These are phyloP conservation scores for Samia ricini DNA, from an alignment of 1,140 invertebrate species.

Conservation along the genomic window DNA sequence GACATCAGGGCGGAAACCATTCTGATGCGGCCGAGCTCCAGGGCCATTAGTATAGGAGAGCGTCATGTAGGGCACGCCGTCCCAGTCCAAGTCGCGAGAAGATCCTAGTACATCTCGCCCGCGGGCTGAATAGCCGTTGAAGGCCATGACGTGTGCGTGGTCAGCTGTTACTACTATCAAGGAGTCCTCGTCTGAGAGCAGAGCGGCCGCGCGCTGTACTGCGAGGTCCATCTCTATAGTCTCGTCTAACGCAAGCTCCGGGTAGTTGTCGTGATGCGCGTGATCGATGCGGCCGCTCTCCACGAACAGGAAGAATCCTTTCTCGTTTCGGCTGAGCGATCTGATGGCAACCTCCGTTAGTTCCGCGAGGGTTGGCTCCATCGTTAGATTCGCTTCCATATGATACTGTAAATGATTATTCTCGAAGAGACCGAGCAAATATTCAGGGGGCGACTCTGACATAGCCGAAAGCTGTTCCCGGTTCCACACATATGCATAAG, in stretches of 20 bases:
- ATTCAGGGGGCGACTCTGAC: slow-evolving; percentile 81
- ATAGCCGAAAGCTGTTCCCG: slow-evolving; percentile 81
- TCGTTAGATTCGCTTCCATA: slow-evolving; percentile 65
- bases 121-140: slow-evolving; percentile 81
- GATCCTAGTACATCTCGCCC: slow-evolving; percentile 77
- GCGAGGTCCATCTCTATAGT: slow-evolving; percentile 80
- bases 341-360: slow-evolving; percentile 90
- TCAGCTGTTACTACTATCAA: slow-evolving; percentile 85
- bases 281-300: slow-evolving; percentile 91
- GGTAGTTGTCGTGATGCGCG: slow-evolving; percentile 86
- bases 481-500: slow-evolving; percentile 82
- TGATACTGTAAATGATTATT: slow-evolving; percentile 66
- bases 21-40: slow-evolving; percentile 70
- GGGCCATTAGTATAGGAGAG: slow-evolving; percentile 88
- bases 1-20: slow-evolving; percentile 58
- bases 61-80: slow-evolving; percentile 82
- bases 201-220: slow-evolving; percentile 71
- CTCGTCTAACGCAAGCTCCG: slow-evolving; percentile 81
- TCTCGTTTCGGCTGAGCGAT: slow-evolving; percentile 85
- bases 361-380: slow-evolving; percentile 86
- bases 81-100: slow-evolving; percentile 59
- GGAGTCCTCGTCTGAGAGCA: slow-evolving; percentile 79
- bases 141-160: slow-evolving; percentile 83
- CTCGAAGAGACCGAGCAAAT: slow-evolving; percentile 83
- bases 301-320: slow-evolving; percentile 92